Percentiles rank a stretch among this genome's conserved stretches.
Conservation (phyloP, 2,113 vertebrate genomes). For the Patagioenas fasciata region DNA sequence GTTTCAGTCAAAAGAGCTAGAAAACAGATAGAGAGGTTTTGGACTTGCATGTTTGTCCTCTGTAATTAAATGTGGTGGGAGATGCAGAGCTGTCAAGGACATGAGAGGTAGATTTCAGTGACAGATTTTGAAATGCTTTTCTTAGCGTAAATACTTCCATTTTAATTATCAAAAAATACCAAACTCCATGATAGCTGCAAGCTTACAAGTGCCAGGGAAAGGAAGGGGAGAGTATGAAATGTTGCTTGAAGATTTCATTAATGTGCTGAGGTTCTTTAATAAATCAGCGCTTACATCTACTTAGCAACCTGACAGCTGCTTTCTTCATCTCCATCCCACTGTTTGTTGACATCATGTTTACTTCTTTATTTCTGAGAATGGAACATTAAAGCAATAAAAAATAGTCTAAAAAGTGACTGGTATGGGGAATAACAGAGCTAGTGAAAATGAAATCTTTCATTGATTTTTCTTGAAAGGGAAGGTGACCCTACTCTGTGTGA, state of each 20-base stretch:
- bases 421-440: neutral
- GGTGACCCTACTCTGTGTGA: constrained; percentile 92
- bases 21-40: neutral
- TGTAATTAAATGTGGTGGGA: neutral
- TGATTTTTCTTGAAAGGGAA: constrained; percentile 75
- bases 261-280: constrained; percentile 5
- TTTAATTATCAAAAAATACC: neutral
- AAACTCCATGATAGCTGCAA: neutral
- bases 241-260: neutral
- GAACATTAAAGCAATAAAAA: neutral
- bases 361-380: constrained; percentile 13
- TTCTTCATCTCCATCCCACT: neutral
- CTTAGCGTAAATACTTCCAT: neutral
- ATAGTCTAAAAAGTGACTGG: neutral
- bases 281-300: neutral
- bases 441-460: constrained; percentile 45
- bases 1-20: neutral
- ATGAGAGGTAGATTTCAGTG: neutral
- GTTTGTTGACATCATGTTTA: constrained; percentile 7
- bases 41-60: neutral
- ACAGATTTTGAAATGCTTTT: neutral
- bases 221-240: neutral
- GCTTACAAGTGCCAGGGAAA: neutral
- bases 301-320: constrained; percentile 2
- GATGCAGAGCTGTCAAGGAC: neutral